Base-by-base conservation (phyloP, 2,113 vertebrate species). In the Arenaria interpres region DNA sequence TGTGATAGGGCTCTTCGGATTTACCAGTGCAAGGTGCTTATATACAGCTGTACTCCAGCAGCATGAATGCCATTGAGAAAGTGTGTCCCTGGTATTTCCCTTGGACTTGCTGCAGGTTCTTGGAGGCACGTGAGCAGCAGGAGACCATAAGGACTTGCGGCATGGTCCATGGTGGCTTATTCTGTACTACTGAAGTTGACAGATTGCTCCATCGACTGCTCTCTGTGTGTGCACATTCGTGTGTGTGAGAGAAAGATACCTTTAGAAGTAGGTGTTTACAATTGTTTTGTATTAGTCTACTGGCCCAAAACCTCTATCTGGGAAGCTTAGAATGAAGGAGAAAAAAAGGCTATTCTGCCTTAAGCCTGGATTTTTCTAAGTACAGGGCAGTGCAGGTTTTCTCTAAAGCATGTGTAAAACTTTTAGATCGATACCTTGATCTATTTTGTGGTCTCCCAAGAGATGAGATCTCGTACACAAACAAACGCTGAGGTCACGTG, bases 381-480 rank as follows among this genome's bases (percentile, higher is more conserved):
- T 73, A 18, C 7, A 57, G 51, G n/a, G 48, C 60, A 84, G 30
- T 57, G 30, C 68, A 87, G 39, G 54, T 22, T 66, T 95, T 93
- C 82, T 96, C 72, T 50, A 89, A 92, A 79, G 69, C 80, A 32
- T 35, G 16, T 77, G 89, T 28, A 50, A 28, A 73, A 89, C 66
- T 73, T 74, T 73, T 43, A 54, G 89, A 87, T 93, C 89, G 91
- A 97, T 94, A 94, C 80, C 80, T 86, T 88, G 93, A 96, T 97
- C 83, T 98, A 85, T 95, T 96, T 95, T 80, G 43, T 80, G 89
- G 85, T 97, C 90, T 96, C 39, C 69, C 84, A 27, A 89, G 78
- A 97, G 96, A 96, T 96, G 60, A 93, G 64, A 83, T n/a, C 78
- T 67, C 41, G 56, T 92, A 96, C 80, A 46, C 90, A 82, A 91